Conservation (phyloP, 2,888 invertebrate species). For the Monochamus alternatus region DNA sequence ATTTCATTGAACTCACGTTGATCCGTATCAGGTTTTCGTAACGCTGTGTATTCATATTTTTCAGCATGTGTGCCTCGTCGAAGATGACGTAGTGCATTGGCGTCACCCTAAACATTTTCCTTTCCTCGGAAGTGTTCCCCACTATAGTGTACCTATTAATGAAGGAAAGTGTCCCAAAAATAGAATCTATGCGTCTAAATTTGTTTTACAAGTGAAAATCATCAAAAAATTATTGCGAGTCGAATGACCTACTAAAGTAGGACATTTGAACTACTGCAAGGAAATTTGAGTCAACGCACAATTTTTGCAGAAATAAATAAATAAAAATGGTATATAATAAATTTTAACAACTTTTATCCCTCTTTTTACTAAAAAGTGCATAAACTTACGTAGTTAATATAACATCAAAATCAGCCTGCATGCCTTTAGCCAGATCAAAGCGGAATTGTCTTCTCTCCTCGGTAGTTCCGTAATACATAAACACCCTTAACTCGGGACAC, state of each 20-base stretch:
- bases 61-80: constrained; percentile 98
- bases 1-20: constrained; percentile 66
- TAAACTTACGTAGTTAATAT: constrained; percentile 88
- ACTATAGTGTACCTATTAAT: constrained; percentile 79
- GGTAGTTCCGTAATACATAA: constrained; percentile 90
- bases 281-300: too few species aligned
- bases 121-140: constrained; percentile 89
- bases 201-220: too few species aligned
- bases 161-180: too few species aligned
- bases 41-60: constrained; percentile 95
- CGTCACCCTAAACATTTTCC: constrained; percentile 92
- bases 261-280: too few species aligned
- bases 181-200: too few species aligned
- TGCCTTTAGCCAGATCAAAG: constrained; percentile 82
- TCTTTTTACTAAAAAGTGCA: neutral
- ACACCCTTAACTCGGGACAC: constrained; percentile 86
- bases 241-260: too few species aligned
- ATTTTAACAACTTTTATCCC: too few species aligned
- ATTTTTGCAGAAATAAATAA: too few species aligned
- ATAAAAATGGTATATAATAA: too few species aligned
- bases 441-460: constrained; percentile 88
- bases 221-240: too few species aligned
- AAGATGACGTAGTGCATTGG: constrained; percentile 94
- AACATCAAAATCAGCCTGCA: constrained; percentile 84
- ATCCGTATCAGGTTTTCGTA: constrained; percentile 92